phyloP scores from a whole-genome alignment of 2,888 invertebrate species.

The Cotesia congregata region DNA sequence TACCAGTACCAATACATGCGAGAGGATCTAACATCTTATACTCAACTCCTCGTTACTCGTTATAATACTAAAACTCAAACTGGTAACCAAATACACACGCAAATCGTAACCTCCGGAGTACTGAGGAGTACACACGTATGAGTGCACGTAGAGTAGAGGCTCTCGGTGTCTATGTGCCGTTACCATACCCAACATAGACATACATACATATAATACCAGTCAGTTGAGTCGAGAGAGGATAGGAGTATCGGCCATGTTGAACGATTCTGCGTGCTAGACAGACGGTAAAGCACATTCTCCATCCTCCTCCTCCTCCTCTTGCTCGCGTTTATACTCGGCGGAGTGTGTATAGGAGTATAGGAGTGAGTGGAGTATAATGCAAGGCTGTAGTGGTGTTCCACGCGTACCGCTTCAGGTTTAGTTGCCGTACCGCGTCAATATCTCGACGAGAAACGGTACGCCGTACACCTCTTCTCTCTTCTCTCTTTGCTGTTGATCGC shows the following conservation, averaged over 20 bases:
- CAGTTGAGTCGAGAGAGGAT: constrained; percentile 18
- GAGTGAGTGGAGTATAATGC: neutral
- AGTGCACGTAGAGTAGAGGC: constrained; percentile 6
- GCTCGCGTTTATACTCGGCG: constrained; percentile 25
- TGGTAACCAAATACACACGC: neutral
- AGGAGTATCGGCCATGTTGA: constrained; percentile 64
- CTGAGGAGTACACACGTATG: neutral
- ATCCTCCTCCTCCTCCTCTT: constrained; percentile 31
- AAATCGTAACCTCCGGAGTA: neutral
- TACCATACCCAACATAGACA: constrained; percentile 17
- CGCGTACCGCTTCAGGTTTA: constrained; percentile 4
- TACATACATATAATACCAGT: too few species aligned
- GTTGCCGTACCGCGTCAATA: constrained; percentile 60
- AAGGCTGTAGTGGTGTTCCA: constrained; percentile 1
- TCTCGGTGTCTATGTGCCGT: constrained; percentile 45
- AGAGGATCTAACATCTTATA: too few species aligned
- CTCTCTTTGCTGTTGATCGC: constrained; percentile 6
- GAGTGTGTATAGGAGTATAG: too few species aligned
- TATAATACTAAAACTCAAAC: constrained; percentile 4
- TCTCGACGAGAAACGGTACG: constrained; percentile 53
- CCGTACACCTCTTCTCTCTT: constrained; percentile 44
- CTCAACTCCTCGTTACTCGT: too few species aligned
- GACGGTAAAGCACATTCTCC: constrained; percentile 46
- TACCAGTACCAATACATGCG: too few species aligned
- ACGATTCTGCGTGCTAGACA: constrained; percentile 63